Evolutionary conservation across 2,888 invertebrate genomes (phyloP).

Genomic region (Himalopsyche tibetana): DNA sequence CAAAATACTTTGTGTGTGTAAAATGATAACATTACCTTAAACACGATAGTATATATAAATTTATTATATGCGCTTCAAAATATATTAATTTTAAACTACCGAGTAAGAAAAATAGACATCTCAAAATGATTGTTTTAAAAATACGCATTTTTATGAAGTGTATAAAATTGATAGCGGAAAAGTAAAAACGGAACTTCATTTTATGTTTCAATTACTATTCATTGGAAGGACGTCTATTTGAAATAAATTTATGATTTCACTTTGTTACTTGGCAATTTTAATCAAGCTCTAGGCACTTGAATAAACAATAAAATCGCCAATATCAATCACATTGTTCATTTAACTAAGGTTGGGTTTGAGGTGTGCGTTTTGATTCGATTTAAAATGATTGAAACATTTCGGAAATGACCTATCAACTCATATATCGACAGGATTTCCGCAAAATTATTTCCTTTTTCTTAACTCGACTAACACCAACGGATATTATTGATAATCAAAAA

Average conservation of each 20-base stretch:
- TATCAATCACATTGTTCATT: neutral
- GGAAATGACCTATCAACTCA: neutral
- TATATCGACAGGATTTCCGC: conserved; percentile 6
- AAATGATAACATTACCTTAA: no score
- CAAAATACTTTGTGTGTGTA: no score
- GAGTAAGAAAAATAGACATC: no score
- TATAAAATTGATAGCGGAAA: conserved; percentile 59
- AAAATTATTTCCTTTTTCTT: conserved; percentile 7
- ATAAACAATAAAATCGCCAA: neutral
- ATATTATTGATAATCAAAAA: neutral
- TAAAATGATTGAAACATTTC: neutral
- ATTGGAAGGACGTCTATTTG: conserved; percentile 27
- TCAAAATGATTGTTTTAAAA: neutral
- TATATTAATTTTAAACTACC: no score
- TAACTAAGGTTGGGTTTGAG: neutral
- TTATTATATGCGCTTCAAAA: no score
- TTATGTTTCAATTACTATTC: conserved; percentile 56
- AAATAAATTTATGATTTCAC: conserved; percentile 11
- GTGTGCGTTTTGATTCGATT: neutral
- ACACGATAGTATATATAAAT: no score
- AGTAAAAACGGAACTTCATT: conserved; percentile 52
- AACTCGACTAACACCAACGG: neutral
- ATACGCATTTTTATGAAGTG: conserved; percentile 37
- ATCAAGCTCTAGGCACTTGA: conserved; percentile 18
- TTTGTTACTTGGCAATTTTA: conserved; percentile 3